A percentile compares a stretch with the other conserved stretches of the same genome.
phyloP scores from a whole-genome alignment of 2,888 invertebrate genomes.

The Caenorhabditis panamensis region DNA sequence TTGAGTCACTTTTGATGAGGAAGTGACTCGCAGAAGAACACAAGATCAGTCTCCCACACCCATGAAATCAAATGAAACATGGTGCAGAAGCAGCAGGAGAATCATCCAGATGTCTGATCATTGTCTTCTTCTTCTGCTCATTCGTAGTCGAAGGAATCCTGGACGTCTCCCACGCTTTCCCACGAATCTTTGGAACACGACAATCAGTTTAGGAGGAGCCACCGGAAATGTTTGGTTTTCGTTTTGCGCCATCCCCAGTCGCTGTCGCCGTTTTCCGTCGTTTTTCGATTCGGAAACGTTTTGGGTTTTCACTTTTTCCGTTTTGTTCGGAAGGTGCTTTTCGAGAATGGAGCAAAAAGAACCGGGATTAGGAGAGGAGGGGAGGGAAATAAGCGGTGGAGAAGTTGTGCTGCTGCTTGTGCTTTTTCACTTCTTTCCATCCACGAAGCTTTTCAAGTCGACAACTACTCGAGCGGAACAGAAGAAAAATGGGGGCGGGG shows the following conservation, averaged over 20 bases:
- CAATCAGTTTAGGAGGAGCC: constrained; percentile 40
- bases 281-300: constrained; percentile 8
- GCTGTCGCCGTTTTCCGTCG: neutral
- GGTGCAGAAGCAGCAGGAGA: no score
- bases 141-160: no score
- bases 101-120: constrained; percentile 36
- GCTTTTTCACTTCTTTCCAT: constrained; percentile 1
- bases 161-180: constrained; percentile 33
- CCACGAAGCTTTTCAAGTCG: constrained; percentile 25
- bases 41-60: no score
- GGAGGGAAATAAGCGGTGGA: constrained; percentile 17
- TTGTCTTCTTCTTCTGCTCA: constrained; percentile 23
- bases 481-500: constrained; percentile 10
- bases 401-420: constrained; percentile 11
- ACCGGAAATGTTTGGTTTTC: constrained; percentile 24
- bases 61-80: neutral
- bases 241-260: no score
- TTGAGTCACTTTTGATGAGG: no score
- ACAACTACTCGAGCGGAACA: constrained; percentile 51
- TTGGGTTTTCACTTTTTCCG: constrained; percentile 1
- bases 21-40: no score
- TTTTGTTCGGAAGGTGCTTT: constrained; percentile 1
- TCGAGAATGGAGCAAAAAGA: neutral
- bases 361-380: constrained; percentile 33
- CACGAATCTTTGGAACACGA: constrained; percentile 42